phyloP scores from a whole-genome alignment of 1,140 invertebrate species.

The Drosophila navojoa region DNA sequence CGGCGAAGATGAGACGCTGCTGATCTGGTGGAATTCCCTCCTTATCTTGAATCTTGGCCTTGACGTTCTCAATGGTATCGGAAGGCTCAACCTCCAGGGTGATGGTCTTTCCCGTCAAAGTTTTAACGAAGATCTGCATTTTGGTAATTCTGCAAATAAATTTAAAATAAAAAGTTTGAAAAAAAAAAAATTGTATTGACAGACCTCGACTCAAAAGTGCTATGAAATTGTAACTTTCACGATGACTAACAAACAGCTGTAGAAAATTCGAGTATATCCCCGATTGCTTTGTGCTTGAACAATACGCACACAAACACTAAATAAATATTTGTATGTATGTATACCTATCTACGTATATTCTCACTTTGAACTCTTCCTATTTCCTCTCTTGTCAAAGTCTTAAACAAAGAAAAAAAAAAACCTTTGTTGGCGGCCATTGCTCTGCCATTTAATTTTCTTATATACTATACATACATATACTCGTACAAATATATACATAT shows the following conservation, averaged over 20 bases:
- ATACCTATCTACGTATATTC: not conserved
- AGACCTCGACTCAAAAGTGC: not conserved
- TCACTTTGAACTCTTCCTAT: not conserved
- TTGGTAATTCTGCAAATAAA: slow-evolving; percentile 3
- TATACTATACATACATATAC: not conserved
- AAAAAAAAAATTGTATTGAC: not conserved
- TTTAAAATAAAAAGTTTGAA: not conserved
- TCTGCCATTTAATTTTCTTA: not conserved
- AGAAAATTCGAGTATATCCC: not conserved
- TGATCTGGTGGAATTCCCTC: slow-evolving; percentile 91
- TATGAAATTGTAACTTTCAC: not conserved
- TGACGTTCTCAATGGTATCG: slow-evolving; percentile 93
- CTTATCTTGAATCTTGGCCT: slow-evolving; percentile 91
- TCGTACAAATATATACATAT: too few relatives aligned
- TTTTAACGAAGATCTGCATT: slow-evolving; percentile 93
- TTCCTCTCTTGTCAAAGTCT: slow-evolving; percentile 14
- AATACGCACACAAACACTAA: not conserved
- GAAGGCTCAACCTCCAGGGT: slow-evolving; percentile 92
- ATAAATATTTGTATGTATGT: not conserved
- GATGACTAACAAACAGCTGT: slow-evolving; percentile 1
- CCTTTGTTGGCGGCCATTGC: slow-evolving; percentile 29
- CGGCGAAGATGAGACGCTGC: slow-evolving; percentile 90
- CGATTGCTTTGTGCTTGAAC: slow-evolving; percentile 24
- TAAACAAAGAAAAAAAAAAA: slow-evolving; percentile 21
- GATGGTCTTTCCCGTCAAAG: slow-evolving; percentile 93